These are phyloP conservation scores for Cryptoblepharus egeriae DNA, from an alignment of 2,797 vertebrate genomes.

Conservation along the genomic window DNA sequence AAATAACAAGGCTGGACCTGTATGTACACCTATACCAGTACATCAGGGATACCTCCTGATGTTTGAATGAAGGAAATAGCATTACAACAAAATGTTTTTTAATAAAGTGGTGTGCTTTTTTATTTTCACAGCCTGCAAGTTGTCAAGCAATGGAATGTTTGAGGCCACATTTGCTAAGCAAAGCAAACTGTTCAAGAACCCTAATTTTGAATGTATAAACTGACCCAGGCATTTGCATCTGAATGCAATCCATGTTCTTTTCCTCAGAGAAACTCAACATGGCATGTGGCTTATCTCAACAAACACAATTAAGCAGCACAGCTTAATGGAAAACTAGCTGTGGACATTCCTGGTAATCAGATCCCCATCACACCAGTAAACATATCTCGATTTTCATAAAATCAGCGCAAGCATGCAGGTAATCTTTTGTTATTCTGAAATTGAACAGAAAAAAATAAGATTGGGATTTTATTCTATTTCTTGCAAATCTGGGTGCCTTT, in stretches of 20 bases:
- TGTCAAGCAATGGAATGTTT: not conserved
- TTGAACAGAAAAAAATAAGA: conserved; percentile 16
- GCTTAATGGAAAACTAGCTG: conserved; percentile 21
- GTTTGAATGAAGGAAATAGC: not conserved
- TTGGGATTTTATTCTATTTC: conserved; percentile 19
- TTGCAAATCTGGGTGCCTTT: not conserved
- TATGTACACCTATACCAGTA: too few relatives aligned
- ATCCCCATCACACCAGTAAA: conserved; percentile 31
- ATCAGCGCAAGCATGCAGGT: conserved; percentile 33
- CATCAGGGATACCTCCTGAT: too few relatives aligned
- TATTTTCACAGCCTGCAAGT: not conserved
- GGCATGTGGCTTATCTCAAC: conserved; percentile 29
- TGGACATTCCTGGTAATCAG: conserved; percentile 31
- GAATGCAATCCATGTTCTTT: conserved; percentile 17
- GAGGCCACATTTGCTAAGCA: conserved; percentile 6
- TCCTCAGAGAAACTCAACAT: not conserved
- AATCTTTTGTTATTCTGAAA: conserved; percentile 39
- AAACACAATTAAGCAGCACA: conserved; percentile 28
- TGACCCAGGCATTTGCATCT: conserved; percentile 8
- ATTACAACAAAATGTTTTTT: not conserved
- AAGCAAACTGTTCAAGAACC: conserved; percentile 7
- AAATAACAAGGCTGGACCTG: too few relatives aligned
- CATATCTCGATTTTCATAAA: conserved; percentile 41
- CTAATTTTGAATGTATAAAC: not conserved
- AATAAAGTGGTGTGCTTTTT: conserved; percentile 4